Base-by-base conservation (phyloP, 2,113 vertebrate genomes). In the Chloropsis cyanopogon region DNA sequence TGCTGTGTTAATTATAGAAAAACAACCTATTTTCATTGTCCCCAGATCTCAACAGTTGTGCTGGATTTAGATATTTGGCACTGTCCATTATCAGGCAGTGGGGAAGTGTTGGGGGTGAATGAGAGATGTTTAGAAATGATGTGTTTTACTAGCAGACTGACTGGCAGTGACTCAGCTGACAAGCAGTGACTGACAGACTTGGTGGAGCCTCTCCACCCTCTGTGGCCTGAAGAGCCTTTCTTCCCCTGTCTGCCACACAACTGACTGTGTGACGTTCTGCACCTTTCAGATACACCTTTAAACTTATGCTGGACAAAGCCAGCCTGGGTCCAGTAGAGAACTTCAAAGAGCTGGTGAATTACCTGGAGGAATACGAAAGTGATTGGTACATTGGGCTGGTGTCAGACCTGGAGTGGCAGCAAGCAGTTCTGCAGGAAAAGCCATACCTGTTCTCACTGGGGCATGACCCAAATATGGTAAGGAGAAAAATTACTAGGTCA, bases 281-380 rank as follows among this genome's bases (percentile, higher is more conserved):
- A 35, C 92, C 82, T 95, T 95, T 84, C 96, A 99, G 99, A 96
- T 99, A 99, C 77, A 98, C 99, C 87, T 98, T 99, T 86, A 99
- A 99, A 95, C 97, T 99, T 35, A 98, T 99, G 98, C 98, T 99
- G 96, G 99, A 99, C 97, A 98, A 99, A 97, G 99, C 99, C 49
- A 99, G 99, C 95, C 97, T 99, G 75, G 99, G 99, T 49, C 98
- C 99, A 5, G 88, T 99, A 78, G 99, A 99, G 97, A 98, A 98
- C 86, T 98, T 98, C n/a, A 95, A 98, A 83, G 99, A 99, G 86
- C 95, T 99, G 90, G 97, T 97, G 86, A 98, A 92, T 97, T 98
- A 93, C 66, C 97, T 99, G 92, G 98, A 99, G 89, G 99, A 98
- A 60, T 99, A 99, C 20, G 99, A 99, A 65, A 98, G 95, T 1